Evolutionary conservation across 2,113 vertebrate genomes (phyloP), one percentile per base, ranked within the genome.

Genomic region (Heterotilapia buettikoferi): DNA sequence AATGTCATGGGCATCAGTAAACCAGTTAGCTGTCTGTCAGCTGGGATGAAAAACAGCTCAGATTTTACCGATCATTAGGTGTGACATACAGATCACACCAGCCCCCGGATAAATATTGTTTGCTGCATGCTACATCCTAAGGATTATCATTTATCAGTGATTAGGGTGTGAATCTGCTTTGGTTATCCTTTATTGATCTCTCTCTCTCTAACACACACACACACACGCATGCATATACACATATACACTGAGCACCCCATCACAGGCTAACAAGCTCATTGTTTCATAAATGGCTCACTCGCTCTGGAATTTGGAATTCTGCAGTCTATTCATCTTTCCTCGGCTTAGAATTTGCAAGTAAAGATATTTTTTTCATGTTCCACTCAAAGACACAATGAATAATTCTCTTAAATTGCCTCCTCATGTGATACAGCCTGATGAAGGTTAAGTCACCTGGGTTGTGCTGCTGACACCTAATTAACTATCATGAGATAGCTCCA

Each of bases 321-420:
- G 85, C 86, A 89, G 89, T 93, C 61, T 54, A 8, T 89, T 86
- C 80, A 87, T 90, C 93, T 84, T 86, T 89, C 86, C 92, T 92
- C 89, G 86, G 84, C 57, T 33, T 24, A 29, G 66, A 88, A 87
- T 93, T 82, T 29, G 12, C 90, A 89, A 90, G 92, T 85, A 91
- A 94, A 93, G 63, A 43, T 92, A 5, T 61, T 57, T 93, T 92
- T 92, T 93, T 93, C 86, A 89, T 92, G 90, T 91, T 61, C 59
- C 43, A 45, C 85, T 93, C 85, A 94, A 94, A 93, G 92, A 94
- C 90, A 90, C 90, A 91, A 95, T 94, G 90, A 94, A 95, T 94
- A 90, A 93, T 95, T 95, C 91, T 85, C 91, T 94, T 81, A 80
- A 90, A 95, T 94, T 93, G 93, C 92, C 88, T 78, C 68, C 78